Evolutionary conservation across 2,888 invertebrate species (phyloP).

Genomic region (Salpingus planirostris): DNA sequence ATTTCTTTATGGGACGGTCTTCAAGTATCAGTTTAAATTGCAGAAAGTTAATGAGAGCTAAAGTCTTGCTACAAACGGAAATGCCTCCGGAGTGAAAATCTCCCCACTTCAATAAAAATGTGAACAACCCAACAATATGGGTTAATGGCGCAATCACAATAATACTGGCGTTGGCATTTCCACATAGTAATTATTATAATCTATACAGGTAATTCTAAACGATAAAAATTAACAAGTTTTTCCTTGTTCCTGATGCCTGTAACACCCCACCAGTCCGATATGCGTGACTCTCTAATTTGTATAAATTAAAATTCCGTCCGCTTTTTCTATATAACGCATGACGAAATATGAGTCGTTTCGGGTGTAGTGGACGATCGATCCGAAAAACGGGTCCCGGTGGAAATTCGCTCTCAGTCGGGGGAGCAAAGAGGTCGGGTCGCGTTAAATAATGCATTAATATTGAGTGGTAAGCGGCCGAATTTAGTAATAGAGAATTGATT

Average conservation of each 20-base stretch:
- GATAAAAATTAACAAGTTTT: conserved; percentile 14
- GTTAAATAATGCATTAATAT: conserved; percentile 10
- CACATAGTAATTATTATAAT: conserved; percentile 13
- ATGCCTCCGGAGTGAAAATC: no score
- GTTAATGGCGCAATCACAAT: no score
- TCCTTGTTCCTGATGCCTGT: conserved; percentile 9
- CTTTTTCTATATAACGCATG: neutral
- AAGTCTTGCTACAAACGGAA: no score
- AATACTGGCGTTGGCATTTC: no score
- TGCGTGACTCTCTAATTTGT: conserved; percentile 16
- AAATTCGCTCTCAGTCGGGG: no score
- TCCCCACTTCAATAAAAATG: no score
- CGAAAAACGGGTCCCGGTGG: no score
- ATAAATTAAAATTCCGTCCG: conserved; percentile 10
- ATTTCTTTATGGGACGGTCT: no score
- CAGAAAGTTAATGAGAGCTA: no score
- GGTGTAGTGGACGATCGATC: no score
- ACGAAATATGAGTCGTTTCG: neutral
- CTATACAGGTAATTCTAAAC: conserved; percentile 5
- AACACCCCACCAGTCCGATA: conserved; percentile 5
- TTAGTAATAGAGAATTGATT: conserved; percentile 14
- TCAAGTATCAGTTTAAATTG: no score
- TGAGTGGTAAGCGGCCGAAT: conserved; percentile 5
- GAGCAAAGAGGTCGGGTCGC: neutral
- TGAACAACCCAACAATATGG: no score